Base-by-base conservation (phyloP, 2,113 vertebrate genomes). In the Phaetusa simplex region DNA sequence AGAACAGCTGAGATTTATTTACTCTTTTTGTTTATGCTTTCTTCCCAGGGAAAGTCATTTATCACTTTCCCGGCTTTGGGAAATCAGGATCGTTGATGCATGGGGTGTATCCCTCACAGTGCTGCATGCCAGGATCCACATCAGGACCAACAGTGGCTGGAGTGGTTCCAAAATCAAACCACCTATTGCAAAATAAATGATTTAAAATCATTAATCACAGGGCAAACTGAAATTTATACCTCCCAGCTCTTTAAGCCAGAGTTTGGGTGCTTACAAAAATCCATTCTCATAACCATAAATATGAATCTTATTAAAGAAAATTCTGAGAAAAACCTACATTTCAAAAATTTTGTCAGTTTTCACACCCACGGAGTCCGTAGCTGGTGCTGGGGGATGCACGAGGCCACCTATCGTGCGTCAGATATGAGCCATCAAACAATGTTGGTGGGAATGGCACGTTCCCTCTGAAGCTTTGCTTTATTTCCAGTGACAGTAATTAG, bases 341-440 rank as follows among this genome's bases (percentile, higher is more conserved):
- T 36, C 34, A n/a, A 23, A 23, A 24, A 11, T 59, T 15, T 23
- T 24, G 22, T n/a, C 34, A 10, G 13, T 36, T 59, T 59, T 59
- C 58, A n/a, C 34, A 59, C 34, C 34, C 58, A 9, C 11, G 30
- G 58, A 59, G 21, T 59, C n/a, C 58, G 23, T 15, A n/a, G 34
- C 32, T 32, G 36, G 32, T 17, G 38, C 55, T 45, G 64, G 7
- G 26, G 38, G 26, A 52, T 18, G 49, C 43, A 19, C 22, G 14
- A 38, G 45, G 38, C 45, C 55, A 30, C 24, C 21, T 12, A 30
- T 15, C 4, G 6, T 7, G 13, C 10, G 21, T 8, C n/a, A 34
- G 74, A 9, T 34, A 19, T 1, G 40, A 71, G n/a, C 40, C 22
- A 8, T 32, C 4, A 0, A 21, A 45, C 38, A 17, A 53, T 0